phyloP scores from a whole-genome alignment of 2,797 vertebrate genomes.

The Tangara arthus region DNA sequence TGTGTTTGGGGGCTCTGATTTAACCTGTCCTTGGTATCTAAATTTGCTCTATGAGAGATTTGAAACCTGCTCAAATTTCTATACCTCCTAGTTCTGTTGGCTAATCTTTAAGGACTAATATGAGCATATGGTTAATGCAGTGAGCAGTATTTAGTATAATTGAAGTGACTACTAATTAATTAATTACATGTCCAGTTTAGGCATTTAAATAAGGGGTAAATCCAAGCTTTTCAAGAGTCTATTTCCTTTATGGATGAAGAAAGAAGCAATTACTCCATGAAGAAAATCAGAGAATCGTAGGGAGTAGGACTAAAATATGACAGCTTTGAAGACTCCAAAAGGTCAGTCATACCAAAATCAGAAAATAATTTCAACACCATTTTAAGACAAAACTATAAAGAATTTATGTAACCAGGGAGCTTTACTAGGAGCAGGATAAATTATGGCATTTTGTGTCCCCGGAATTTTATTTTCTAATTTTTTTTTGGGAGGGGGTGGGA shows the following conservation, averaged over 20 bases:
- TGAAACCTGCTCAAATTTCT: neutral
- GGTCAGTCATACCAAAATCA: neutral
- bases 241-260: neutral
- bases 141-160: neutral
- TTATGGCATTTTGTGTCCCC: neutral
- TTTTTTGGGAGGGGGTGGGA: rapidly evolving
- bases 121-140: neutral
- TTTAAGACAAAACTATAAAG: neutral
- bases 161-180: neutral
- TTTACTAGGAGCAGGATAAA: neutral
- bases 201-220: neutral
- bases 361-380: neutral
- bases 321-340: neutral
- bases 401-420: neutral
- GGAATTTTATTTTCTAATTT: neutral
- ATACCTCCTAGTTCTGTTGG: neutral
- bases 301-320: neutral
- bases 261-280: neutral
- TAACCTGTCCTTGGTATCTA: neutral
- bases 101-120: neutral
- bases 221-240: neutral
- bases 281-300: neutral
- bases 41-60: neutral
- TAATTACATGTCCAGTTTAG: neutral
- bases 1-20: neutral